Evolutionary conservation across 2,113 vertebrate species (phyloP).

Genomic region (Nicator chloris): DNA sequence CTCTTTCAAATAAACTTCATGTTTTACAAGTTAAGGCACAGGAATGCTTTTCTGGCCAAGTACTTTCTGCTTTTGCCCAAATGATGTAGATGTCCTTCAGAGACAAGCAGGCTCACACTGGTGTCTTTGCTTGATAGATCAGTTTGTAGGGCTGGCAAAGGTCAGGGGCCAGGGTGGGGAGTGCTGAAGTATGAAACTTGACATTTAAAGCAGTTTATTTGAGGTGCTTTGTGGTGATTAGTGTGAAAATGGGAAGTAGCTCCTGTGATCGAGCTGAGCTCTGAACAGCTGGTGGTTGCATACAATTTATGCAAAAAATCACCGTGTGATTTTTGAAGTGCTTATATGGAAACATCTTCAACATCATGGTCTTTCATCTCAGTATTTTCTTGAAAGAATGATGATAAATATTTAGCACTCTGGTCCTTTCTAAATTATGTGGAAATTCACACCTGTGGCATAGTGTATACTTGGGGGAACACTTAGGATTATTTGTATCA

Average conservation of each 20-base stretch:
- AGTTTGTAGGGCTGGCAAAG: background rate
- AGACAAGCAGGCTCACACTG: background rate
- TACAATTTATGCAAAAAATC: background rate
- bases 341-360: background rate
- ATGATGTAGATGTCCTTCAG: background rate
- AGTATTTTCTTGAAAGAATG: background rate
- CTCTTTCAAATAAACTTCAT: background rate
- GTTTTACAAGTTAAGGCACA: background rate
- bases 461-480: background rate
- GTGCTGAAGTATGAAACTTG: background rate
- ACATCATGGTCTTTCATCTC: background rate
- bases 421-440: background rate
- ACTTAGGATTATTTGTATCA: background rate
- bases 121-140: background rate
- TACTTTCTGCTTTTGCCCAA: background rate
- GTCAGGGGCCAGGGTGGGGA: background rate
- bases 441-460: background rate
- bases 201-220: background rate
- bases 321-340: background rate
- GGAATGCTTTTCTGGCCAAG: background rate
- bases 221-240: background rate
- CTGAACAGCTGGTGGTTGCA: background rate
- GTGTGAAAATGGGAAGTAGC: background rate
- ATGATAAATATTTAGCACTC: background rate
- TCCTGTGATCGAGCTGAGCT: background rate